These are phyloP conservation scores for Sebastes jordani DNA, from an alignment of 2,797 vertebrate genomes.

Conservation along the genomic window DNA sequence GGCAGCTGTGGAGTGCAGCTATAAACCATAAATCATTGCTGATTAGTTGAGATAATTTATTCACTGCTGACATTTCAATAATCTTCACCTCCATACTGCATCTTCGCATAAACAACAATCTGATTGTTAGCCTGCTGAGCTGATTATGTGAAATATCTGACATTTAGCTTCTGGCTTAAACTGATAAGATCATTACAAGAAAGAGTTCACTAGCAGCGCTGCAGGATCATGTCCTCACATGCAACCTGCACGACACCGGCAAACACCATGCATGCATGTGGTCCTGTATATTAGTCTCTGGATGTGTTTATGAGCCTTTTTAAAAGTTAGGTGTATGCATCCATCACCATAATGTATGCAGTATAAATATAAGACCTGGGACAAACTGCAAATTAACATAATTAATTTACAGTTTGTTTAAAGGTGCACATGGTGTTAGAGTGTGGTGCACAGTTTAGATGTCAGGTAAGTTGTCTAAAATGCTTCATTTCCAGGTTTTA, in stretches of 20 bases:
- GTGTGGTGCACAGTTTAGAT: neutral
- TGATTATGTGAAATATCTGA: neutral
- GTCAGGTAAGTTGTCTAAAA: neutral
- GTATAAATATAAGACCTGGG: too few species aligned
- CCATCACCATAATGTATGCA: neutral
- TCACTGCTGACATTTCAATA: constrained; percentile 1
- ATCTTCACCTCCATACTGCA: neutral
- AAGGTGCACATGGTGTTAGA: too few species aligned
- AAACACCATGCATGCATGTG: neutral
- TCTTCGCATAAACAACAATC: neutral
- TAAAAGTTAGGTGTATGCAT: neutral
- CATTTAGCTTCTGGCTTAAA: neutral
- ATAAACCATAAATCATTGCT: constrained; percentile 28
- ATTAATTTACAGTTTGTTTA: too few species aligned
- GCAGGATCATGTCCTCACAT: neutral
- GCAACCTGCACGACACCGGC: neutral
- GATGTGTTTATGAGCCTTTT: neutral
- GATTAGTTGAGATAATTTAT: constrained; percentile 5
- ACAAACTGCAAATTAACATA: too few species aligned
- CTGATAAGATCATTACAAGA: neutral
- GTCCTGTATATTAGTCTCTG: neutral
- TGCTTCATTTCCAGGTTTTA: too few species aligned
- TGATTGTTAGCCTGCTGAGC: neutral
- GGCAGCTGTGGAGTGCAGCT: constrained; percentile 2
- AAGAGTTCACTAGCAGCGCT: neutral